Evolutionary conservation across 2,888 invertebrate species (phyloP), one percentile per base, ranked within the genome.

Genomic region (Athalia cordata): DNA sequence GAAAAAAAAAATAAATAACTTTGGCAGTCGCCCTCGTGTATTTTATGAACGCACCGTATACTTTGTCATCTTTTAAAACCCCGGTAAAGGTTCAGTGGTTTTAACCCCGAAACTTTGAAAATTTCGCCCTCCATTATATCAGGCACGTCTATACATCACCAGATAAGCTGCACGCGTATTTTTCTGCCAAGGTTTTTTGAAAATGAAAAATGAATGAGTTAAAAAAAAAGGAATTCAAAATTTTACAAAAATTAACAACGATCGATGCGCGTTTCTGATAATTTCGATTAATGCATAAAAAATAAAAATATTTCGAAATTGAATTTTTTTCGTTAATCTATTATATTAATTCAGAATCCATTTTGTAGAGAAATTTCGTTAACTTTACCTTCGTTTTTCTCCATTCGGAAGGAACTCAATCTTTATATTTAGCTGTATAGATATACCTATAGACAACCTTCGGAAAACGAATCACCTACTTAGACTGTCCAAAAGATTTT

Each of bases 31-130:
- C 62, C 62, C 62, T 62, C 15, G 15, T 62, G 15, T 62, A 13
- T 62, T 62, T 62, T 7, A 11, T 15, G 13, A 5, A 62, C 13
- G 11, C 62, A 7, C 29, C 67, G 9, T 15, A 67, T 13, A 81
- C 82, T 85, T 84, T 79, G 80, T 81, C 80, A 87, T 87, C 84
- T 87, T 87, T 86, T 85, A 81, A 87, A 87, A 86, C 84, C 87
- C 84, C 84, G 83, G 84, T 83, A 79, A 83, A 83, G 83, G 88
- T 87, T 87, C 87, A 86, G 84, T 84, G 84, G 86, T 87, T 87
- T 87, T 86, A 88, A 88, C 87, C 87, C 85, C 83, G 82, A 8
- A 55, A 7, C 55, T 6, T 4, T 5, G 15, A 62, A 62, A 62
- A 8, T 29, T 55, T 55, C 7, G n/a, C 11, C 5, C 55, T 11